Evolutionary conservation across 2,113 vertebrate species (phyloP).

Genomic region (Sinocyclocheilus rhinocerous): DNA sequence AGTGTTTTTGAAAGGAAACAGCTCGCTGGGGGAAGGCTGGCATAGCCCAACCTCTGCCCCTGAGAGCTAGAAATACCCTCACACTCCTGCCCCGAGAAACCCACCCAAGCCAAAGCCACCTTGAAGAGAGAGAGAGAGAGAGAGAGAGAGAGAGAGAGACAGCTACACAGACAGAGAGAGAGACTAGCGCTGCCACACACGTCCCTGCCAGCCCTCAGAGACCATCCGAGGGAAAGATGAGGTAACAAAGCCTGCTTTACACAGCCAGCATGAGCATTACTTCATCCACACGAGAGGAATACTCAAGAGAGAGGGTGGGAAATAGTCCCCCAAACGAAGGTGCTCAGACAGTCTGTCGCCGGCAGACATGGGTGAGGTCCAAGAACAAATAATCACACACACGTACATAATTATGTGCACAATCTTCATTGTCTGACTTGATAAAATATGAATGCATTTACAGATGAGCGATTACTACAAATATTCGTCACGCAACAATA

Average conservation of each 20-base stretch:
- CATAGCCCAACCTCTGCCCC: slow-evolving; percentile 55
- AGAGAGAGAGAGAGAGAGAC: neutral
- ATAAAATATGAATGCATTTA: slow-evolving; percentile 5
- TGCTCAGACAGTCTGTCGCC: slow-evolving; percentile 54
- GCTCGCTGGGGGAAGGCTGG: slow-evolving; percentile 53
- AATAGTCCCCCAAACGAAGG: slow-evolving; percentile 28
- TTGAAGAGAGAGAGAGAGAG: slow-evolving; percentile 18
- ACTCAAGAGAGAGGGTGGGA: slow-evolving; percentile 15
- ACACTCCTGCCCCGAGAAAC: slow-evolving; percentile 16
- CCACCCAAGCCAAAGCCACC: slow-evolving; percentile 13
- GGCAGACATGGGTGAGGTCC: slow-evolving; percentile 44
- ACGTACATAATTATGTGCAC: slow-evolving; percentile 27
- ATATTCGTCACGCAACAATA: neutral
- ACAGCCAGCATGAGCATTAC: neutral
- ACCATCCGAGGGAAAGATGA: slow-evolving; percentile 11
- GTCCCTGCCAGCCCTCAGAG: neutral
- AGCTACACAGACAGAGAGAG: neutral
- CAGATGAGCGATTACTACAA: neutral
- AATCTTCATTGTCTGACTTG: slow-evolving; percentile 22
- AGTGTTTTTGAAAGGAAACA: slow-evolving; percentile 66
- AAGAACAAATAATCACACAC: slow-evolving; percentile 50
- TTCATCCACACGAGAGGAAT: neutral
- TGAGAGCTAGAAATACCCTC: slow-evolving; percentile 48
- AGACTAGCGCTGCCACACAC: slow-evolving; percentile 3
- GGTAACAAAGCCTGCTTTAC: slow-evolving; percentile 5